Evolutionary conservation across 2,113 vertebrate genomes (phyloP).

Genomic region (Petromus typicus): DNA sequence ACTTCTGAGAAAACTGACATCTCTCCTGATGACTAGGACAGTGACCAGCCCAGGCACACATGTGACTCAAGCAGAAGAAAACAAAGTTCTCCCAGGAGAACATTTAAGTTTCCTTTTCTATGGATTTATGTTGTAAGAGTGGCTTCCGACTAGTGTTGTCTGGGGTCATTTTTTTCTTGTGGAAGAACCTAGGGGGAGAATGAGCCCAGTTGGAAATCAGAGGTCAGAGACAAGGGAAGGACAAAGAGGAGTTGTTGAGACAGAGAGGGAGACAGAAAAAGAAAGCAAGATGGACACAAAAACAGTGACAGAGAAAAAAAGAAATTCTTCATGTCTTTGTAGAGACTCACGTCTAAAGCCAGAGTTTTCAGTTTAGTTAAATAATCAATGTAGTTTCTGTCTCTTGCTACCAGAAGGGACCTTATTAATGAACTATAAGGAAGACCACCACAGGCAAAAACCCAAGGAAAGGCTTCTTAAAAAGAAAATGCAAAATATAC

Average conservation of each 20-base stretch:
- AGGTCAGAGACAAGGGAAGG: background rate
- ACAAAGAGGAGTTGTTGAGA: too few species aligned
- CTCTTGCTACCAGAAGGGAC: background rate
- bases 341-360: background rate
- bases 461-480: background rate
- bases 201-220: background rate
- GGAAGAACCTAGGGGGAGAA: background rate
- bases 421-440: background rate
- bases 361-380: constrained; percentile 30
- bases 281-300: background rate
- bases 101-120: background rate
- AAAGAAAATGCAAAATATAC: constrained; percentile 8
- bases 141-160: background rate
- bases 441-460: background rate
- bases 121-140: background rate
- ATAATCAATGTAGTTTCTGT: background rate
- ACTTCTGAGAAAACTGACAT: background rate
- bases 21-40: background rate
- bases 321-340: background rate
- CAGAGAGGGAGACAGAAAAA: too few species aligned
- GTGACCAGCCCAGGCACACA: background rate
- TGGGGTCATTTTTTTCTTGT: background rate
- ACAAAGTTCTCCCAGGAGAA: background rate
- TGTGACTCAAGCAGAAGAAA: background rate
- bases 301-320: background rate